phyloP scores from a whole-genome alignment of 2,888 invertebrate species.

The Baronia brevicornis region DNA sequence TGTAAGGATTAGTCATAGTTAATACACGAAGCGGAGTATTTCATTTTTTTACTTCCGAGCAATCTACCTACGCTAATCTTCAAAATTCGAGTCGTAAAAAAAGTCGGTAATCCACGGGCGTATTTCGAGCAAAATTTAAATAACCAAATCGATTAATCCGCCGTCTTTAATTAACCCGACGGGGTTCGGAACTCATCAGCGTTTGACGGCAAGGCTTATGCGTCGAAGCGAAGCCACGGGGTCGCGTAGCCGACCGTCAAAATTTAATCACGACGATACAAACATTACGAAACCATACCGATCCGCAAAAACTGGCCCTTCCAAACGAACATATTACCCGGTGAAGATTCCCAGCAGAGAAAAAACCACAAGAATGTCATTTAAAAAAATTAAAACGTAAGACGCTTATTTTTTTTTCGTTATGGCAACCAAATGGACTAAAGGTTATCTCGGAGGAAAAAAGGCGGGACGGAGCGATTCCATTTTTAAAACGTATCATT shows the following conservation, averaged over 20 bases:
- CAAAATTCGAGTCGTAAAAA: slow-evolving; percentile 62
- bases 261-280: slow-evolving; percentile 48
- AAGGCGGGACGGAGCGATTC: slow-evolving; percentile 73
- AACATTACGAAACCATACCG: slow-evolving; percentile 43
- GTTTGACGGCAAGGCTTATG: slow-evolving; percentile 53
- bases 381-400: slow-evolving; percentile 72
- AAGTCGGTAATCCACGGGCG: slow-evolving; percentile 45
- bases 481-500: slow-evolving; percentile 76
- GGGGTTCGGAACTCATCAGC: slow-evolving; percentile 53
- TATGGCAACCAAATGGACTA: slow-evolving; percentile 68
- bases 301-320: slow-evolving; percentile 57
- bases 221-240: slow-evolving; percentile 38
- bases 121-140: slow-evolving; percentile 52
- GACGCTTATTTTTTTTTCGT: slow-evolving; percentile 60
- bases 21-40: background rate
- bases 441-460: slow-evolving; percentile 73
- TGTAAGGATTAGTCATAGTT: slow-evolving; percentile 36
- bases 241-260: slow-evolving; percentile 37
- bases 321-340: slow-evolving; percentile 57
- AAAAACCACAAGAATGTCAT: slow-evolving; percentile 74
- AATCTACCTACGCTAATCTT: slow-evolving; percentile 60
- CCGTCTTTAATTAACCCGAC: slow-evolving; percentile 56
- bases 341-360: slow-evolving; percentile 62
- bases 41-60: slow-evolving; percentile 56
- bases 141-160: slow-evolving; percentile 63